Evolutionary conservation across 2,797 vertebrate genomes (phyloP), one percentile per base, ranked within the genome.

Genomic region (Melanotaenia pygmaea): DNA sequence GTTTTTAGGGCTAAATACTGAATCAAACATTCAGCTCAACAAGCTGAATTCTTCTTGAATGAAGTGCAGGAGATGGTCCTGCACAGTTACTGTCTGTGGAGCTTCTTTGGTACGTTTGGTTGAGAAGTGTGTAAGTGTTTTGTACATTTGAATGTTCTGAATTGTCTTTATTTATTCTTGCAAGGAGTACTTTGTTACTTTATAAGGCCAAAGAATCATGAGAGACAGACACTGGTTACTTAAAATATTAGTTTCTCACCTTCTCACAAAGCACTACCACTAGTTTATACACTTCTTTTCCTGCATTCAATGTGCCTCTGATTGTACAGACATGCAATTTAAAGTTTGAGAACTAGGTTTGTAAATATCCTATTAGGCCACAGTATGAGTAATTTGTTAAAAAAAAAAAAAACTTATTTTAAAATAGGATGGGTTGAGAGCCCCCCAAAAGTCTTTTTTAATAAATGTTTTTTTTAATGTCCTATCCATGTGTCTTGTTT

Each of bases 81-180:
- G 72, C 79, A 72, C 64, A 59, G 67, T 56, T 62, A 24, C 74
- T 64, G 56, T 78, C 34, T 77, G 60, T 64, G 47, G 59, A 73
- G 65, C 56, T 70, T 68, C n/a, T 75, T 86, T 72, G 85, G 75
- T 77, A 81, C 62, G 66, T 81, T 82, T 65, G 88, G 82, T 77
- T 75, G 12, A 14, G 5, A 26, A 26, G 77, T 84, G 70, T 72
- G 40, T 14, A 40, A 67, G 67, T 50, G 30, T 10, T 47, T 57
- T 43, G 71, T 82, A 83, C 20, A 64, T 75, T 85, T 82, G 1
- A 65, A 74, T 51, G 45, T 85, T 88, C 86, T 83, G 72, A 74
- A 71, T 59, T 75, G 28, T 87, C 81, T 61, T 32, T 92, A 92
- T 93, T 92, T 92, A 93, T 93, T 91, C 53, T 82, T 43, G 40